Conservation (phyloP, 1,140 invertebrate species). For the Cotesia vestalis region DNA sequence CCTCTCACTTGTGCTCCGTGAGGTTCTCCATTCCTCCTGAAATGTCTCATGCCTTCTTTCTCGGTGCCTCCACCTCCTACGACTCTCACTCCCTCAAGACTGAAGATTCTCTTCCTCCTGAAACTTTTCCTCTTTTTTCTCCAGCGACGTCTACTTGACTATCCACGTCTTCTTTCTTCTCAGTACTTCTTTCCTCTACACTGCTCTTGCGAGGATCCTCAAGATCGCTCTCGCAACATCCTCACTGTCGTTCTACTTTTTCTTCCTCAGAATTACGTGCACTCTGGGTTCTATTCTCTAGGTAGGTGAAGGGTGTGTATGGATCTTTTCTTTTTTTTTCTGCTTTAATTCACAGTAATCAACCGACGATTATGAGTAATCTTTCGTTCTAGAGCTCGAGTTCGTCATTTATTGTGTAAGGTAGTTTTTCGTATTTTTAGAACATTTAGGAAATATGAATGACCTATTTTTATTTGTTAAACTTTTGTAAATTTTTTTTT, state of each 20-base stretch:
- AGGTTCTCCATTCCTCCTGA: neutral
- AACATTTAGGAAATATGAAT: no score
- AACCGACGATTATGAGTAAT: no score
- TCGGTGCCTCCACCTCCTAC: neutral
- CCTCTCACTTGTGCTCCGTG: conserved; percentile 25
- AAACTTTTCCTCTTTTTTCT: neutral
- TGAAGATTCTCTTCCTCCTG: neutral
- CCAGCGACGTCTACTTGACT: no score
- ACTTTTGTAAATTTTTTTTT: no score
- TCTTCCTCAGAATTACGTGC: neutral
- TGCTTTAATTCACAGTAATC: no score
- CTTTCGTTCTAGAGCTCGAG: no score
- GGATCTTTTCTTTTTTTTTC: no score
- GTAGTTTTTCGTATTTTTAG: no score
- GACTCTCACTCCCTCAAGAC: neutral
- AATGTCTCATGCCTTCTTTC: conserved; percentile 12
- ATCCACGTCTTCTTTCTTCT: conserved; percentile 7
- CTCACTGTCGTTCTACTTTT: conserved; percentile 13
- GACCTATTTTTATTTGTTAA: no score
- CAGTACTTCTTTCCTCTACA: neutral
- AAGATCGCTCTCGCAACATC: conserved; percentile 10
- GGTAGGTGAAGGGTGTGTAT: no score
- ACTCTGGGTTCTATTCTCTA: neutral
- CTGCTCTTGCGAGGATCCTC: conserved; percentile 2
- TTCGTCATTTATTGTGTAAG: no score